phyloP scores from a whole-genome alignment of 2,888 invertebrate species.

The Opisthograptis luteolata region DNA sequence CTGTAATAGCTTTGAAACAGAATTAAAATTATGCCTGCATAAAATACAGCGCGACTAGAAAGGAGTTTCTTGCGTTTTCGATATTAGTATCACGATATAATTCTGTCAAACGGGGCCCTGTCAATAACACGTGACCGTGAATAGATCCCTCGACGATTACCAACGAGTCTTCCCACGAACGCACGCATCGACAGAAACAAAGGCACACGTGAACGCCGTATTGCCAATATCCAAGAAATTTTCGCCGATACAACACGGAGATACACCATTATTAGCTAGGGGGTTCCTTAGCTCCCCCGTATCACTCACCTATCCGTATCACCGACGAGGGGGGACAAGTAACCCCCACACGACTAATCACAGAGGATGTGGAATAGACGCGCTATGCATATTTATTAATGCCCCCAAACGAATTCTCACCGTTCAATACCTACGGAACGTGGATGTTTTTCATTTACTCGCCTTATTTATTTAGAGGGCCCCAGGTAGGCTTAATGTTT shows the following conservation, averaged over 20 bases:
- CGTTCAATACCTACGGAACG: slow-evolving; percentile 65
- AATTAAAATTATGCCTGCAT: no score
- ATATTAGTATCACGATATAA: slow-evolving; percentile 14
- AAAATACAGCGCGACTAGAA: no score
- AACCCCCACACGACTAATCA: slow-evolving; percentile 77
- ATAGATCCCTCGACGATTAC: slow-evolving; percentile 29
- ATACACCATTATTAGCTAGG: slow-evolving; percentile 81
- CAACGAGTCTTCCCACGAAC: slow-evolving; percentile 37
- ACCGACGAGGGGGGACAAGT: slow-evolving; percentile 54
- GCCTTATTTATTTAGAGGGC: slow-evolving; percentile 77
- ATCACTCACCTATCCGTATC: slow-evolving; percentile 83
- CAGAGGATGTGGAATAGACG: slow-evolving; percentile 82
- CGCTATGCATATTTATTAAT: slow-evolving; percentile 83
- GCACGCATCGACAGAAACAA: slow-evolving; percentile 71
- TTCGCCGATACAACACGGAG: slow-evolving; percentile 75
- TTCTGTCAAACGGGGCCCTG: slow-evolving; percentile 19
- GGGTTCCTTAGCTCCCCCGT: slow-evolving; percentile 75
- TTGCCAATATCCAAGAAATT: slow-evolving; percentile 82
- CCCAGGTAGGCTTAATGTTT: slow-evolving; percentile 78
- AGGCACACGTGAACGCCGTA: slow-evolving; percentile 77
- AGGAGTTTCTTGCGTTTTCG: no score
- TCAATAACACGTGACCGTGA: slow-evolving; percentile 33
- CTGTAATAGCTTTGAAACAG: not conserved
- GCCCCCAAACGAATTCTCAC: slow-evolving; percentile 75
- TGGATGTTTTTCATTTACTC: slow-evolving; percentile 80